Evolutionary conservation across 2,113 vertebrate species (phyloP).

Genomic region (Lethenteron reissneri): DNA sequence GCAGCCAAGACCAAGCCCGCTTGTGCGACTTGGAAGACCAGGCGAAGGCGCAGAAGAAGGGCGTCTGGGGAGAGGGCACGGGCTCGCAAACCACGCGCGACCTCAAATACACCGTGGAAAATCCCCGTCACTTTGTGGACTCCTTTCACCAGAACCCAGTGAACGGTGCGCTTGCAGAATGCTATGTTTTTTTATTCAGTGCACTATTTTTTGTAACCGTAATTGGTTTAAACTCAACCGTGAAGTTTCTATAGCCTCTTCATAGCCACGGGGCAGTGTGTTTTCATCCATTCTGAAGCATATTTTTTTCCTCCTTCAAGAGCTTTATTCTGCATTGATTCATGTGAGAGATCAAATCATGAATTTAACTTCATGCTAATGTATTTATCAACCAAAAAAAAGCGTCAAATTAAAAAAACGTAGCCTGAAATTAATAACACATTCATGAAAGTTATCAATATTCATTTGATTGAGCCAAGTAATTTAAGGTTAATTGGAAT

Average conservation of each 20-base stretch:
- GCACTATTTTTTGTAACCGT: neutral
- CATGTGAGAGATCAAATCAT: too few relatives aligned
- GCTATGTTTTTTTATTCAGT: neutral
- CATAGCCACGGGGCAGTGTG: neutral
- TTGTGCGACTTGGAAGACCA: slow-evolving; percentile 78
- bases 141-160: slow-evolving; percentile 84
- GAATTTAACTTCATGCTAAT: too few relatives aligned
- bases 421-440: too few relatives aligned
- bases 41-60: slow-evolving; percentile 50
- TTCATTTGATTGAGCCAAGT: too few relatives aligned
- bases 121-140: slow-evolving; percentile 78
- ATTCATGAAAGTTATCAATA: too few relatives aligned
- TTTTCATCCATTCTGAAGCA: neutral
- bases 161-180: slow-evolving; percentile 36
- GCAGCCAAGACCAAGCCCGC: slow-evolving; percentile 62
- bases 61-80: slow-evolving; percentile 64
- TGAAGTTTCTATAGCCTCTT: neutral
- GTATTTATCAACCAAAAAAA: too few relatives aligned
- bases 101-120: slow-evolving; percentile 76
- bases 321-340: too few relatives aligned
- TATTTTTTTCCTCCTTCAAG: too few relatives aligned
- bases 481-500: too few relatives aligned
- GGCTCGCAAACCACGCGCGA: slow-evolving; percentile 58
- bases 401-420: too few relatives aligned
- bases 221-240: neutral